Percentiles rank a stretch among this genome's conserved stretches.
phyloP scores from a whole-genome alignment of 2,113 vertebrate genomes.

The Myrmecophaga tridactyla region DNA sequence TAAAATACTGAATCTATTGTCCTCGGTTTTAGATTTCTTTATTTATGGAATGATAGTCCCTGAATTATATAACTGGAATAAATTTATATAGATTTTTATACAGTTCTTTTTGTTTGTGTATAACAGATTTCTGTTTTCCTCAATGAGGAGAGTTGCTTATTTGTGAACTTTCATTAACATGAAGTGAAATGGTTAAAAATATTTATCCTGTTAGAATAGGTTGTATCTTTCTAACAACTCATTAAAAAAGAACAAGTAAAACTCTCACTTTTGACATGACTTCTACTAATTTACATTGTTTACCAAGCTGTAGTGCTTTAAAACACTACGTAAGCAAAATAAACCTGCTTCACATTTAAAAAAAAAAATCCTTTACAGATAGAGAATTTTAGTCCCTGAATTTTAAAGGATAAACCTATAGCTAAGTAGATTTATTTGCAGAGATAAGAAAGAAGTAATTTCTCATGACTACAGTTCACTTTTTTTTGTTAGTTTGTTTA shows the following conservation, averaged over 20 bases:
- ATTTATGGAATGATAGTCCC: too few relatives aligned
- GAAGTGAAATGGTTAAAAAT: slow-evolving; percentile 97
- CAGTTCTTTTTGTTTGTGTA: slow-evolving; percentile 90
- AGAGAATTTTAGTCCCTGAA: too few relatives aligned
- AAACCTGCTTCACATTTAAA: slow-evolving; percentile 99
- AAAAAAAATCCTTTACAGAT: too few relatives aligned
- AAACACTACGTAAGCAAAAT: slow-evolving; percentile 98
- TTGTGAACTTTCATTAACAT: slow-evolving; percentile 99
- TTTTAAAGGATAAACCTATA: too few relatives aligned
- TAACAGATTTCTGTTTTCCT: slow-evolving; percentile 99
- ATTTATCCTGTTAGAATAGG: slow-evolving; percentile 99
- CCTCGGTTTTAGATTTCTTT: too few relatives aligned
- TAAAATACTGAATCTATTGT: too few relatives aligned
- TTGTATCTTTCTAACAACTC: slow-evolving; percentile 99
- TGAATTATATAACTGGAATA: too few relatives aligned
- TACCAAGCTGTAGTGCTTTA: slow-evolving; percentile 98
- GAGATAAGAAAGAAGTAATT: too few relatives aligned
- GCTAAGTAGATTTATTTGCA: too few relatives aligned
- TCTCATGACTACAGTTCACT: too few relatives aligned
- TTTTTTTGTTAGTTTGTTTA: too few relatives aligned
- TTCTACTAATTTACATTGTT: slow-evolving; percentile 99
- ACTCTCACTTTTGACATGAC: slow-evolving; percentile 95
- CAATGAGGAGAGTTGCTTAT: slow-evolving; percentile 99
- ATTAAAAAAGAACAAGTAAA: slow-evolving; percentile 85
- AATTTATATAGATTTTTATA: too few relatives aligned